Evolutionary conservation across 2,888 invertebrate species (phyloP).

Genomic region (Mythimna vitellina): DNA sequence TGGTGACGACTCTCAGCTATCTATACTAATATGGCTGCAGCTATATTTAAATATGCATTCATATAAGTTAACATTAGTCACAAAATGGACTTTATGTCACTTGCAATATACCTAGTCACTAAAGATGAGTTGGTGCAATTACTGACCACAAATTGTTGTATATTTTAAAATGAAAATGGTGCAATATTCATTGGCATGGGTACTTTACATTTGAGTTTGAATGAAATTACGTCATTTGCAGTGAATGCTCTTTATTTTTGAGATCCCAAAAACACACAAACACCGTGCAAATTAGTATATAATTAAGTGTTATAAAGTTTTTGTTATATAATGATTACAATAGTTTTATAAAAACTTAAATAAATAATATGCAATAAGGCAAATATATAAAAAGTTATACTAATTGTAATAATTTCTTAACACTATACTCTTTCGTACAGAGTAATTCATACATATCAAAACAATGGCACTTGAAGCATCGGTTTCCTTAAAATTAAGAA

Average conservation of each 20-base stretch:
- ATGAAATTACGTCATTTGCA: conserved; percentile 70
- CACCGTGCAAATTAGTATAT: conserved; percentile 80
- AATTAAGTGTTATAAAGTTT: conserved; percentile 63
- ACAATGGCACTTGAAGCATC: conserved; percentile 88
- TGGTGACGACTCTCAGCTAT: neutral
- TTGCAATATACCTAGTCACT: neutral
- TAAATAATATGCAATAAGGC: conserved; percentile 66
- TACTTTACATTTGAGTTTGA: neutral
- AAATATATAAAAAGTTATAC: conserved; percentile 63
- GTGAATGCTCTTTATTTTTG: conserved; percentile 88
- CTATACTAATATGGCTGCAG: neutral
- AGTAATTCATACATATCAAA: conserved; percentile 65
- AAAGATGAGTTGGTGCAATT: neutral
- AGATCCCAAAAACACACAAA: conserved; percentile 91
- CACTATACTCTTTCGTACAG: conserved; percentile 66
- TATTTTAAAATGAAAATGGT: neutral
- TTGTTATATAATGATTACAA: conserved; percentile 65
- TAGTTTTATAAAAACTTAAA: conserved; percentile 64
- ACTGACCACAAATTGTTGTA: neutral
- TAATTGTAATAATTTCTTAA: conserved; percentile 66
- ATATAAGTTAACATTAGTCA: conserved; percentile 16
- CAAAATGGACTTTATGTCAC: neutral
- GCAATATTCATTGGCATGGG: neutral
- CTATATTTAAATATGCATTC: conserved; percentile 6
- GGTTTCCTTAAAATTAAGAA: conserved; percentile 76